Percentiles rank a stretch among this genome's conserved stretches.
These are phyloP conservation scores for Ochropleura plecta DNA, from an alignment of 2,888 invertebrate genomes.

Conservation along the genomic window DNA sequence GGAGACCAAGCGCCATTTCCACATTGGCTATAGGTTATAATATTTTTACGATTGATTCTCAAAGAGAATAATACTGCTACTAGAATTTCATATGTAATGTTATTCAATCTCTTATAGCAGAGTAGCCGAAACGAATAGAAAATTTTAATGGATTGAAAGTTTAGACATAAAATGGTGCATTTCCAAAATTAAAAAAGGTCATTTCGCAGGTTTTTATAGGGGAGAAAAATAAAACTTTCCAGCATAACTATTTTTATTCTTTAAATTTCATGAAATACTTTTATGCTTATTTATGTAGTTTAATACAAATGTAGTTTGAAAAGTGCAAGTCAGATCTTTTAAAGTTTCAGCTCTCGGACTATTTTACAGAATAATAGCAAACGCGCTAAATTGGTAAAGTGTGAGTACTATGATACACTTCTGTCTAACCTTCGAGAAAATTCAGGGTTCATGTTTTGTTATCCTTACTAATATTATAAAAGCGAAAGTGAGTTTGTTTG, in stretches of 20 bases:
- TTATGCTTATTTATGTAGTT: not conserved
- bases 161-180: slow-evolving; percentile 25
- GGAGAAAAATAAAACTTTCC: not conserved
- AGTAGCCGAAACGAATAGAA: slow-evolving; percentile 13
- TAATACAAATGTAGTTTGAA: not conserved
- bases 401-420: not conserved
- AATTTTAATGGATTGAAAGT: slow-evolving; percentile 25
- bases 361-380: not conserved
- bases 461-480: too few relatives aligned
- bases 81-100: slow-evolving; percentile 18
- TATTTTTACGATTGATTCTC: slow-evolving; percentile 47
- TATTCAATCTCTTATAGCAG: slow-evolving; percentile 6
- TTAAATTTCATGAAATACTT: not conserved
- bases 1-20: slow-evolving; percentile 23
- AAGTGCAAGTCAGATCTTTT: not conserved
- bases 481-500: too few relatives aligned
- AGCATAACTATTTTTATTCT: not conserved
- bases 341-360: too few relatives aligned
- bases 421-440: not conserved
- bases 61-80: slow-evolving; percentile 11
- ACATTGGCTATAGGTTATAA: slow-evolving; percentile 28
- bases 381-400: not conserved
- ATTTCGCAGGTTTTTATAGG: not conserved
- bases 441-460: too few relatives aligned
- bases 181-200: slow-evolving; percentile 15